These are phyloP conservation scores for Myrmecobius fasciatus DNA, from an alignment of 2,113 vertebrate genomes.

Conservation along the genomic window DNA sequence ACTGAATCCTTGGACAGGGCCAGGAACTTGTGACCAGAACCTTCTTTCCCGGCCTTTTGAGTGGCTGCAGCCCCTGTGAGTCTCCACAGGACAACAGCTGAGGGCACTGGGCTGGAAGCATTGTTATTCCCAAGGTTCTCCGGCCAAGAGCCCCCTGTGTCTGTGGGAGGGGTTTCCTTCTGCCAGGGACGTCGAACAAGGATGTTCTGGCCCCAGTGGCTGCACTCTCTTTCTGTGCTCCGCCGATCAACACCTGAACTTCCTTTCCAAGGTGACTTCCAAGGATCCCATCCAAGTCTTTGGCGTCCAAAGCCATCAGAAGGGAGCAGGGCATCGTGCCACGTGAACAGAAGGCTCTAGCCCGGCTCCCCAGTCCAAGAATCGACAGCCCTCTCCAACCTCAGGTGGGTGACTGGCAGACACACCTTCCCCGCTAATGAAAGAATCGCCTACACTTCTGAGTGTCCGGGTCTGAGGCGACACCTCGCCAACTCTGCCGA, in stretches of 20 bases:
- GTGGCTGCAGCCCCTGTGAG: background rate
- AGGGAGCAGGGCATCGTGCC: too few relatives aligned
- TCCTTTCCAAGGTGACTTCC: background rate
- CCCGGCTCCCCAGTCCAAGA: background rate
- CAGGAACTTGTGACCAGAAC: background rate
- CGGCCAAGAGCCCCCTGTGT: too few relatives aligned
- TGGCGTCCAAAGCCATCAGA: background rate
- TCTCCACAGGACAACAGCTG: too few relatives aligned
- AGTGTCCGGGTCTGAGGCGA: background rate
- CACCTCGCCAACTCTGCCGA: conserved; percentile 29
- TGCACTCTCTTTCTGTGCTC: background rate
- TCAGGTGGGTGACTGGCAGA: background rate
- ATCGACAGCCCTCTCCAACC: background rate
- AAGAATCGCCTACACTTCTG: background rate
- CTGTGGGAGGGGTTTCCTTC: too few relatives aligned
- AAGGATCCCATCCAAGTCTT: background rate
- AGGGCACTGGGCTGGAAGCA: background rate
- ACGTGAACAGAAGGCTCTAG: background rate
- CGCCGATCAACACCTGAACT: background rate
- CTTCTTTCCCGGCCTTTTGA: background rate
- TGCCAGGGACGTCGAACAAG: too few relatives aligned
- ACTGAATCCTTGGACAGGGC: background rate
- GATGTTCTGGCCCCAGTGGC: too few relatives aligned
- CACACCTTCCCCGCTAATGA: background rate
- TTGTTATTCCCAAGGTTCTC: background rate